A percentile compares a stretch with the other conserved stretches of the same genome.
phyloP scores from a whole-genome alignment of 2,888 invertebrate genomes.

The Ornithoptera priamus region DNA sequence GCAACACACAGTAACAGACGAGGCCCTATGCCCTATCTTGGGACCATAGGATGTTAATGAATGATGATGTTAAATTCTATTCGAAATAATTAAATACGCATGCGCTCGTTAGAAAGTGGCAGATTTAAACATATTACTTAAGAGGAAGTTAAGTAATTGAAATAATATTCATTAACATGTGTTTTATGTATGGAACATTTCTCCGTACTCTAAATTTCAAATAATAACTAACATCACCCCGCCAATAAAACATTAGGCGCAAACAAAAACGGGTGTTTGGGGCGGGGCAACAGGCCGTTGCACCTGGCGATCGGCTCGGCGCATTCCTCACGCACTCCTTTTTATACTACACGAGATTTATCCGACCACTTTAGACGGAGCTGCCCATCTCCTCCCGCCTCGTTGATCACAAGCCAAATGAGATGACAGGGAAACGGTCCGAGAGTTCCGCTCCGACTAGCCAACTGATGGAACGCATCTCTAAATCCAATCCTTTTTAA shows the following conservation, averaged over 20 bases:
- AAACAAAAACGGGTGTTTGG: constrained; percentile 69
- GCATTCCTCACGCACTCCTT: constrained; percentile 79
- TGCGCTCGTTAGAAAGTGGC: no score
- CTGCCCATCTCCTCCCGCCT: constrained; percentile 40
- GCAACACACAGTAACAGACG: no score
- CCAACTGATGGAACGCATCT: constrained; percentile 42
- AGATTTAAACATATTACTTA: no score
- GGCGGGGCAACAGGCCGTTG: constrained; percentile 73
- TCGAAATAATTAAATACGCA: no score
- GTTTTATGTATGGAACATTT: background rate
- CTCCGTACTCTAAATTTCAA: background rate
- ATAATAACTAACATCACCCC: background rate
- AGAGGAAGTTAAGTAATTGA: no score
- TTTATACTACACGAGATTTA: constrained; percentile 68
- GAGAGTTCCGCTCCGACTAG: constrained; percentile 47
- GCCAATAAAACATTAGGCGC: constrained; percentile 56
- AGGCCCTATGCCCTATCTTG: no score
- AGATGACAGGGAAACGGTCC: constrained; percentile 45
- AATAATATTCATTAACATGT: no score
- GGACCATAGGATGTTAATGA: no score
- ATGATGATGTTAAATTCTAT: no score
- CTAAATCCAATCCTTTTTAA: constrained; percentile 40
- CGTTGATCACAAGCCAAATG: constrained; percentile 46
- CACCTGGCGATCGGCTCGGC: constrained; percentile 72
- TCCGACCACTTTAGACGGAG: constrained; percentile 58